Conservation (phyloP, 1,140 invertebrate species). For the Diabrotica virgifera region DNA sequence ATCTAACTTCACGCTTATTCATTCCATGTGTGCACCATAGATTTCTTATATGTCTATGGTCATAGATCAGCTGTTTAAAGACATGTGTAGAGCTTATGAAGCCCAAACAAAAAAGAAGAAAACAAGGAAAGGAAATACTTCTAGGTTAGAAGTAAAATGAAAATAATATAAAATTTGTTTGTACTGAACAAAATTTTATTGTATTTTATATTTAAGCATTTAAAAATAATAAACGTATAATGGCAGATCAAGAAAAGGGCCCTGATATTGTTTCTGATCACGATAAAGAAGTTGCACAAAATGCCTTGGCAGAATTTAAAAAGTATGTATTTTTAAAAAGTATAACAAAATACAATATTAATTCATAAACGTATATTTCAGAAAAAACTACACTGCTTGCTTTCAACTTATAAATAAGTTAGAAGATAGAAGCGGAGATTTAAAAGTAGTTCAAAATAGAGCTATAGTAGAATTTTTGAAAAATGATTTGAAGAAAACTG, state of each 20-base stretch:
- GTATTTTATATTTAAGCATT: background rate
- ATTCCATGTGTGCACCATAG: no score
- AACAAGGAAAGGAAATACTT: no score
- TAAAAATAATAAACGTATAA: background rate
- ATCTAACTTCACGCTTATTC: no score
- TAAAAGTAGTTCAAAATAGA: slow-evolving; percentile 72
- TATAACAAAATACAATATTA: background rate
- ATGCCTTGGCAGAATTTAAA: slow-evolving; percentile 43
- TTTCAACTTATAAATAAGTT: slow-evolving; percentile 60
- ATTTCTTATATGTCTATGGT: no score
- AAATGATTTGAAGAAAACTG: slow-evolving; percentile 67
- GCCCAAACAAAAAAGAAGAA: no score
- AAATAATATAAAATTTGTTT: no score
- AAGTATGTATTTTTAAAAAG: slow-evolving; percentile 30
- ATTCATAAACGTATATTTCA: slow-evolving; percentile 30
- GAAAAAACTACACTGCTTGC: slow-evolving; percentile 55
- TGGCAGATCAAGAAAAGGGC: slow-evolving; percentile 21
- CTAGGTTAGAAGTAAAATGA: no score
- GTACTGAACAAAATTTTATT: no score
- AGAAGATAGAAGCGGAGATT: slow-evolving; percentile 57
- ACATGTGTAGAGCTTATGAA: no score
- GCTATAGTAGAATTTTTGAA: slow-evolving; percentile 70
- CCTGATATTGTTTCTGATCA: slow-evolving; percentile 35
- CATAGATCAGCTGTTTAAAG: no score
- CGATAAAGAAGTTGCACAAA: slow-evolving; percentile 42